Evolutionary conservation across 2,888 invertebrate genomes (phyloP), one percentile per base, ranked within the genome.

Genomic region (Nomada lathburiana): DNA sequence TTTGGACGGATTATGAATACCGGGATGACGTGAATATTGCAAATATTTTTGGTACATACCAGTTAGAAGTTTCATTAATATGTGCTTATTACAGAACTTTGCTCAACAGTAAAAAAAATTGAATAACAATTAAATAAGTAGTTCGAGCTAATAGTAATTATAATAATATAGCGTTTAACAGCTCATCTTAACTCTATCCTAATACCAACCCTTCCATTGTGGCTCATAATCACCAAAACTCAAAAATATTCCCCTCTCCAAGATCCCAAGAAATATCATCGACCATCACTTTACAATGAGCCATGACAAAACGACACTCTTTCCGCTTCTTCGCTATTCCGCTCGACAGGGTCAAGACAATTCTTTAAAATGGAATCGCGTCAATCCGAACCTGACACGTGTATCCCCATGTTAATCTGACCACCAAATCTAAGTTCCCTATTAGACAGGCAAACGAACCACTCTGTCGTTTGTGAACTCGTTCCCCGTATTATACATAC

Each of bases 371-470:
- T 72, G 76, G 74, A 82, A 82, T 85, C 82, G 83, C 86, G 90
- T 87, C 85, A 85, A 89, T 85, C 83, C 82, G 74, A 68, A 26
- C 65, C 74, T 82, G 83, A 88, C 88, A 89, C 82, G 89, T 89
- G 89, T 88, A 88, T 65, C 70, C 82, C 76, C 69, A 57, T 62
- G 75, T 81, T 87, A 87, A 88, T 88, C 89, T 88, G 79, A 69
- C 83, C 84, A 52, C 47, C 42, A 63, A 76, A 87, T 87, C 85
- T 87, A 78, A 74, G 78, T 16, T 36, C 78, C 72, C 70, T 57
- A 70, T 73, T 69, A 65, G 81, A 74, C 76, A 83, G 70, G 71
- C 79, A 70, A 83, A 74, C 71, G 53, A 67, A 68, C 60, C 71
- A 80, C 76, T 73, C 67, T 36, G 16, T n/a, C 26, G 57, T 57